phyloP scores from a whole-genome alignment of 2,888 invertebrate species.

The Tenthredo livida region DNA sequence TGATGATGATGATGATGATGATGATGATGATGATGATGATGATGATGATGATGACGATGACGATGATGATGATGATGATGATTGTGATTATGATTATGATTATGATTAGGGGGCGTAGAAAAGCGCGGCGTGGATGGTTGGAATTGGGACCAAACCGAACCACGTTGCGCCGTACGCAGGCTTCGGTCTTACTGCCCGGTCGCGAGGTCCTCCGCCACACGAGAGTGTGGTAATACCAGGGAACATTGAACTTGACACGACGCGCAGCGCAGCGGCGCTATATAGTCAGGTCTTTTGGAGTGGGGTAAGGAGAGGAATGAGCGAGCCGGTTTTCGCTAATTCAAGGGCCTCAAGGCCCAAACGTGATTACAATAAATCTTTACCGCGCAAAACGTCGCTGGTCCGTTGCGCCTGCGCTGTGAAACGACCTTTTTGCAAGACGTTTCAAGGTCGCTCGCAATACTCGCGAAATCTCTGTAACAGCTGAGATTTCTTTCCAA shows the following conservation, averaged over 20 bases:
- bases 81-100: background rate
- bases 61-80: no score
- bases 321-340: constrained; percentile 48
- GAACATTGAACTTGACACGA: constrained; percentile 69
- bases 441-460: constrained; percentile 45
- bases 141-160: background rate
- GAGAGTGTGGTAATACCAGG: constrained; percentile 53
- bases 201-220: constrained; percentile 43
- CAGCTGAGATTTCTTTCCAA: background rate
- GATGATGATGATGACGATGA: background rate
- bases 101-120: constrained; percentile 29
- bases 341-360: constrained; percentile 53
- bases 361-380: constrained; percentile 53
- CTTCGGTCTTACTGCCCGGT: background rate
- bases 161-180: constrained; percentile 13
- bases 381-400: constrained; percentile 39
- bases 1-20: background rate
- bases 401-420: constrained; percentile 38
- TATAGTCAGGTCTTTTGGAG: background rate
- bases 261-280: constrained; percentile 47
- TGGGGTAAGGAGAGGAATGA: constrained; percentile 43
- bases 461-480: constrained; percentile 1
- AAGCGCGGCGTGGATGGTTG: constrained; percentile 6
- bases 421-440: constrained; percentile 45
- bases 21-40: background rate